phyloP scores from a whole-genome alignment of 2,888 invertebrate species.

The Athalia cordata region DNA sequence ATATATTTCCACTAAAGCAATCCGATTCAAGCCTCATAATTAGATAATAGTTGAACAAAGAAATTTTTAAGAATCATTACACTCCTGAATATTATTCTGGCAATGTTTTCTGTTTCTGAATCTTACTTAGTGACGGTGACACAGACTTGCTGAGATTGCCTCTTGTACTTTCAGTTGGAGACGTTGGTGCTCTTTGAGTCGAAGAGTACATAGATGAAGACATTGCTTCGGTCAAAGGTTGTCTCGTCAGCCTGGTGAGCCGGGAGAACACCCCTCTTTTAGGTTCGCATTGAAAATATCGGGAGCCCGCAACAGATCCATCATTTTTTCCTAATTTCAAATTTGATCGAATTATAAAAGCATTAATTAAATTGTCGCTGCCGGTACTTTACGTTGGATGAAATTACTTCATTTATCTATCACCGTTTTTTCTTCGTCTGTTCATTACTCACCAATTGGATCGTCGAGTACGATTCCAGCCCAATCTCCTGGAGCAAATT shows the following conservation, averaged over 20 bases:
- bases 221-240: slow-evolving; percentile 78
- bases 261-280: slow-evolving; percentile 96
- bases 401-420: slow-evolving; percentile 18
- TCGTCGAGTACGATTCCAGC: slow-evolving; percentile 98
- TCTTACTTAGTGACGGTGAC: slow-evolving; percentile 71
- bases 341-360: slow-evolving; percentile 29
- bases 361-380: slow-evolving; percentile 16
- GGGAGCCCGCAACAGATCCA: slow-evolving; percentile 92
- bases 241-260: slow-evolving; percentile 87
- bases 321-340: slow-evolving; percentile 90
- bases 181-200: slow-evolving; percentile 68
- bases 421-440: slow-evolving; percentile 12
- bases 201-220: slow-evolving; percentile 65
- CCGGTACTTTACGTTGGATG: slow-evolving; percentile 8
- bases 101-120: slow-evolving; percentile 31
- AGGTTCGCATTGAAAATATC: slow-evolving; percentile 95
- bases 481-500: slow-evolving; percentile 99
- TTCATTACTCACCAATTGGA: slow-evolving; percentile 83
- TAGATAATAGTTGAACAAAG: neutral
- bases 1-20: neutral
- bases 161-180: slow-evolving; percentile 74
- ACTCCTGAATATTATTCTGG: neutral
- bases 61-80: neutral
- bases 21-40: neutral
- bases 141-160: slow-evolving; percentile 70